Evolutionary conservation across 2,113 vertebrate species (phyloP).

Genomic region (Oryzias woworae): DNA sequence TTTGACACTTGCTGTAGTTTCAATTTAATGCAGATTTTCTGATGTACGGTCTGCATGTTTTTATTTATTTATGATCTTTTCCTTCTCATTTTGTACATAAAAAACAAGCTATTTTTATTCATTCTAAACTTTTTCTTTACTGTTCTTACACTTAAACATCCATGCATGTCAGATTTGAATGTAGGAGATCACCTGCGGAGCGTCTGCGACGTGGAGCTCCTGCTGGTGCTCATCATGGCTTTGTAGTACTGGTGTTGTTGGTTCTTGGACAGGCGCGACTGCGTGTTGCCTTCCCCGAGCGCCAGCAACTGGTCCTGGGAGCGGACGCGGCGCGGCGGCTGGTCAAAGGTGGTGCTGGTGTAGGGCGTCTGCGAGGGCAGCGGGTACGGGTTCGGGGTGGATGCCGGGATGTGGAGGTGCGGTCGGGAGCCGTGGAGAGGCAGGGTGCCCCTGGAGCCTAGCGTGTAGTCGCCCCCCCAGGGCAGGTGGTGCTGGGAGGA

Average conservation of each 20-base stretch:
- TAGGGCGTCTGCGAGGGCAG: conserved; percentile 66
- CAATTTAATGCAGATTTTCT: too few relatives aligned
- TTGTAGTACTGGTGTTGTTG: conserved; percentile 81
- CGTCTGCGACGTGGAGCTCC: conserved; percentile 67
- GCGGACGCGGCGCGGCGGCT: conserved; percentile 79
- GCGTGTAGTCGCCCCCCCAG: conserved; percentile 73
- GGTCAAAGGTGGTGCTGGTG: conserved; percentile 61
- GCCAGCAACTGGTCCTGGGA: conserved; percentile 87
- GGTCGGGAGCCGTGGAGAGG: conserved; percentile 81
- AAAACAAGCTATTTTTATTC: too few relatives aligned
- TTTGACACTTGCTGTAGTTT: too few relatives aligned
- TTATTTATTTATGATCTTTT: too few relatives aligned
- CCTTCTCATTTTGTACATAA: too few relatives aligned
- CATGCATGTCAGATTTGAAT: too few relatives aligned
- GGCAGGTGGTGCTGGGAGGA: conserved; percentile 80
- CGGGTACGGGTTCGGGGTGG: conserved; percentile 81
- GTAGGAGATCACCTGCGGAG: conserved; percentile 63
- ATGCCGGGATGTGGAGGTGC: conserved; percentile 70
- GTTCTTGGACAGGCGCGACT: conserved; percentile 77
- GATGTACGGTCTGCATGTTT: too few relatives aligned
- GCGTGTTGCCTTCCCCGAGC: conserved; percentile 74
- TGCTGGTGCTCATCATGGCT: conserved; percentile 73
- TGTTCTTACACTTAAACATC: too few relatives aligned
- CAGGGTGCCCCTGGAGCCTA: conserved; percentile 81
- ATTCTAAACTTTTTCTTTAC: too few relatives aligned